Conservation (phyloP, 1,140 invertebrate species). For the Alviniconcha marisindica region DNA sequence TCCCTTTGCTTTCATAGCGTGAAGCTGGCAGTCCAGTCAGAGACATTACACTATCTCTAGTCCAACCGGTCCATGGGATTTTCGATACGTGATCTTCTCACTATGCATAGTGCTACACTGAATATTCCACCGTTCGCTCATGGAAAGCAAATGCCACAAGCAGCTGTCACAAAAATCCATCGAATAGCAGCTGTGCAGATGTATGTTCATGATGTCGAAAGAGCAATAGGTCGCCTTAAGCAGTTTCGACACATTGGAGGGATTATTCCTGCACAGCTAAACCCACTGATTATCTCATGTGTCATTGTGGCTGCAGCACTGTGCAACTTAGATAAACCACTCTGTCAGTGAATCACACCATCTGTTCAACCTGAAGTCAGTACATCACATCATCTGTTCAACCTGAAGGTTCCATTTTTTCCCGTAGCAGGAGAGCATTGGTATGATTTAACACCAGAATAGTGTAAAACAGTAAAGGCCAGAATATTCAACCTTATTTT, state of each 20-base stretch:
- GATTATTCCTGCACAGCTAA: conserved; percentile 41
- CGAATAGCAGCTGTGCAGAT: conserved; percentile 47
- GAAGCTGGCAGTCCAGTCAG: too few relatives aligned
- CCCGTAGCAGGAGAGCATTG: too few relatives aligned
- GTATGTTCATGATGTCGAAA: conserved; percentile 48
- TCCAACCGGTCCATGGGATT: too few relatives aligned
- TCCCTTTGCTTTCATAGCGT: too few relatives aligned
- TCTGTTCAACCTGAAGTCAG: too few relatives aligned
- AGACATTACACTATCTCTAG: too few relatives aligned
- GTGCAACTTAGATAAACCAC: conserved; percentile 21
- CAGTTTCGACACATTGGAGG: conserved; percentile 39
- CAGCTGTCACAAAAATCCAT: conserved; percentile 2
- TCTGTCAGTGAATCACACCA: too few relatives aligned
- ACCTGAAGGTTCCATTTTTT: too few relatives aligned
- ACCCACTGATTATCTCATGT: conserved; percentile 38
- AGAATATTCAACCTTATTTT: too few relatives aligned
- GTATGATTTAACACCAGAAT: too few relatives aligned
- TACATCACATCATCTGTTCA: too few relatives aligned
- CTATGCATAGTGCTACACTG: conserved; percentile 45
- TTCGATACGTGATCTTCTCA: conserved; percentile 43
- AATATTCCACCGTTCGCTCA: conserved; percentile 52
- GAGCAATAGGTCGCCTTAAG: conserved; percentile 41
- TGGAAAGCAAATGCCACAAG: conserved; percentile 22
- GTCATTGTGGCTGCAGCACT: conserved; percentile 32
- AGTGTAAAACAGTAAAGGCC: too few relatives aligned